phyloP scores from a whole-genome alignment of 2,797 vertebrate genomes.

The Scomberomorus guttatus region DNA sequence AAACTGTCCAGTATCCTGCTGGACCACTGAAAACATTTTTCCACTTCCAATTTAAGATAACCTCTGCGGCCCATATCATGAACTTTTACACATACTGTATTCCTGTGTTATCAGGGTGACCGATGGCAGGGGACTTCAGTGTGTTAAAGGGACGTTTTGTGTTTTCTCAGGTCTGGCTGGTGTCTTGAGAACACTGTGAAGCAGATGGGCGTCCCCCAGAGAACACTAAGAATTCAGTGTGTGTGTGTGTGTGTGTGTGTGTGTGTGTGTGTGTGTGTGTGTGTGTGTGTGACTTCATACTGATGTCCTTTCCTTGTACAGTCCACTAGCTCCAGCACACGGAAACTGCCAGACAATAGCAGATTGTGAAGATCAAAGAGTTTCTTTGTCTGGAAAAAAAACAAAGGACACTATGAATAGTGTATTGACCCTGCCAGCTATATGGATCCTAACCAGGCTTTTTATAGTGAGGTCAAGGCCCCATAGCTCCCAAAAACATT shows the following conservation, averaged over 20 bases:
- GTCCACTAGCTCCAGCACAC: slow-evolving; percentile 38
- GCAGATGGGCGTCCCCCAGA: slow-evolving; percentile 20
- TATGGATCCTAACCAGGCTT: neutral
- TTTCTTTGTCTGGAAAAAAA: slow-evolving; percentile 69
- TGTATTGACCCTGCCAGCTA: slow-evolving; percentile 45
- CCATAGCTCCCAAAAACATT: neutral
- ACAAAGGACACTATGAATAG: slow-evolving; percentile 69
- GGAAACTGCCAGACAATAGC: slow-evolving; percentile 71
- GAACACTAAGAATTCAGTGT: slow-evolving; percentile 24
- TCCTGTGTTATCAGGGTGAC: slow-evolving; percentile 42
- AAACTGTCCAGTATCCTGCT: neutral
- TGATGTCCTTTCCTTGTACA: slow-evolving; percentile 49
- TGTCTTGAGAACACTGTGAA: slow-evolving; percentile 43
- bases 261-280: slow-evolving; percentile 18
- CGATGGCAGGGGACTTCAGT: slow-evolving; percentile 20
- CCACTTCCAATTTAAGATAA: slow-evolving; percentile 21
- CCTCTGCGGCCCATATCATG: slow-evolving; percentile 16
- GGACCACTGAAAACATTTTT: neutral
- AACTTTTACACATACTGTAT: slow-evolving; percentile 54
- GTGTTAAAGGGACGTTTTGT: slow-evolving; percentile 37
- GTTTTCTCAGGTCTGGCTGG: slow-evolving; percentile 30
- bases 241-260: slow-evolving; percentile 29
- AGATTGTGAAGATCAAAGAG: slow-evolving; percentile 66
- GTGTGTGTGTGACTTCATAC: slow-evolving; percentile 37
- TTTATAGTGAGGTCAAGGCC: slow-evolving; percentile 48